Percentiles rank a stretch among this genome's conserved stretches.
Evolutionary conservation across 2,797 vertebrate genomes (phyloP).

Genomic region (Gila robusta): DNA sequence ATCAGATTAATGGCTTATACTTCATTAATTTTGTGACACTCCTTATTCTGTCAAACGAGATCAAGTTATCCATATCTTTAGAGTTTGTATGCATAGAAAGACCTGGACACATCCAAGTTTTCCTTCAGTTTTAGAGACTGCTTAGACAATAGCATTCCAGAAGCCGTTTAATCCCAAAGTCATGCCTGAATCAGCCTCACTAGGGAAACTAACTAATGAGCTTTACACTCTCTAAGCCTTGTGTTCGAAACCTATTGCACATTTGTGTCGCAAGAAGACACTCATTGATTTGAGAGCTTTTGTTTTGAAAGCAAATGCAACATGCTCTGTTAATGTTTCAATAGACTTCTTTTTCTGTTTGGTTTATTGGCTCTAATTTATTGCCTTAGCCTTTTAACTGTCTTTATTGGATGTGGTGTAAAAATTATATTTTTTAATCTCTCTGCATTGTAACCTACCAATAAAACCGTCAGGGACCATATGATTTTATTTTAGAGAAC

Average conservation of each 20-base stretch:
- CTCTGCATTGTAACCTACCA: constrained; percentile 32
- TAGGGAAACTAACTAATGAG: constrained; percentile 65
- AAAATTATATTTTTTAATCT: constrained; percentile 44
- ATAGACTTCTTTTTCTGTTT: not conserved
- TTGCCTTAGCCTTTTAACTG: constrained; percentile 1
- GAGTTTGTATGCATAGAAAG: not conserved
- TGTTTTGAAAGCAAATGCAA: constrained; percentile 34
- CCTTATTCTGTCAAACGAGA: constrained; percentile 15
- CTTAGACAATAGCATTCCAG: constrained; percentile 52
- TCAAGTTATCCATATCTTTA: not conserved
- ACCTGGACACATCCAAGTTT: constrained; percentile 4
- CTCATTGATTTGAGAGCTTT: constrained; percentile 28
- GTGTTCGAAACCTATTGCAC: constrained; percentile 56
- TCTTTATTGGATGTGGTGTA: constrained; percentile 32
- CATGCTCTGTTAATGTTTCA: constrained; percentile 21
- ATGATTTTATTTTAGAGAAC: constrained; percentile 51
- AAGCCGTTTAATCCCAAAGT: constrained; percentile 60
- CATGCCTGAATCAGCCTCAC: constrained; percentile 62
- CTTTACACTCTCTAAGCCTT: constrained; percentile 55
- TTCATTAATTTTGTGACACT: constrained; percentile 10
- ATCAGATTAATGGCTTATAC: constrained; percentile 6
- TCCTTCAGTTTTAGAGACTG: constrained; percentile 12
- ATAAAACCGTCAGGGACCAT: constrained; percentile 46
- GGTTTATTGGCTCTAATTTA: constrained; percentile 29
- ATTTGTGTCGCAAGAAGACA: constrained; percentile 42